Evolutionary conservation across 2,113 vertebrate species (phyloP).

Genomic region (Peromyscus leucopus): DNA sequence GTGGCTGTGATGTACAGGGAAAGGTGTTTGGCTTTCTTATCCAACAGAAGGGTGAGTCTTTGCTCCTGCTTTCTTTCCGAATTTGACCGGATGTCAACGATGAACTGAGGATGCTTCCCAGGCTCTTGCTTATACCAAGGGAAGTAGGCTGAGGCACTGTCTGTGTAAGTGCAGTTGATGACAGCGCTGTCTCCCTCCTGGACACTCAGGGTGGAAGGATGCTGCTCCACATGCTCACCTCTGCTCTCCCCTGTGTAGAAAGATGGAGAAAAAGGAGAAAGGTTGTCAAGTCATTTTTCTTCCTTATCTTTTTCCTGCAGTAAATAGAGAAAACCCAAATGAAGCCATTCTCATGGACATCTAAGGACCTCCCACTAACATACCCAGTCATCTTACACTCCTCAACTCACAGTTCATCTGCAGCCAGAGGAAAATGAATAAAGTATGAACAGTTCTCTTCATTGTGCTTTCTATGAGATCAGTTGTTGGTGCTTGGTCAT

Average conservation of each 20-base stretch:
- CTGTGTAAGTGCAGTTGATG: slow-evolving; percentile 10
- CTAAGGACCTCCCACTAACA: background rate
- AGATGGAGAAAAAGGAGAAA: background rate
- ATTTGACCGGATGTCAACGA: background rate
- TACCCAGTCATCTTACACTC: rapidly evolving
- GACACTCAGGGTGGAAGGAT: background rate
- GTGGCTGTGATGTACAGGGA: background rate
- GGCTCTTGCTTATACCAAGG: background rate
- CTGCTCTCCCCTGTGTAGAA: background rate
- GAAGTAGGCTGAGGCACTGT: background rate
- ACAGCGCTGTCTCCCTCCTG: background rate
- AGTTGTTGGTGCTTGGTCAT: background rate
- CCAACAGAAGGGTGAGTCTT: background rate
- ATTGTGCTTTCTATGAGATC: background rate
- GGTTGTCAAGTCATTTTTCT: background rate
- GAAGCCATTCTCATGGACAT: background rate
- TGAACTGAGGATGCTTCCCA: background rate
- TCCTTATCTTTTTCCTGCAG: background rate
- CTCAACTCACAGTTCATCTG: slow-evolving; percentile 43
- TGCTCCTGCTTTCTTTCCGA: background rate
- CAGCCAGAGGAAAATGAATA: background rate
- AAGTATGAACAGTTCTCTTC: background rate
- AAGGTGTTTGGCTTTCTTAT: background rate
- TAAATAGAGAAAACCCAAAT: background rate
- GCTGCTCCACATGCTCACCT: background rate